Percentiles rank a stretch among this genome's conserved stretches.
Conservation (phyloP, 2,797 vertebrate species). For the Antennarius maculatus region DNA sequence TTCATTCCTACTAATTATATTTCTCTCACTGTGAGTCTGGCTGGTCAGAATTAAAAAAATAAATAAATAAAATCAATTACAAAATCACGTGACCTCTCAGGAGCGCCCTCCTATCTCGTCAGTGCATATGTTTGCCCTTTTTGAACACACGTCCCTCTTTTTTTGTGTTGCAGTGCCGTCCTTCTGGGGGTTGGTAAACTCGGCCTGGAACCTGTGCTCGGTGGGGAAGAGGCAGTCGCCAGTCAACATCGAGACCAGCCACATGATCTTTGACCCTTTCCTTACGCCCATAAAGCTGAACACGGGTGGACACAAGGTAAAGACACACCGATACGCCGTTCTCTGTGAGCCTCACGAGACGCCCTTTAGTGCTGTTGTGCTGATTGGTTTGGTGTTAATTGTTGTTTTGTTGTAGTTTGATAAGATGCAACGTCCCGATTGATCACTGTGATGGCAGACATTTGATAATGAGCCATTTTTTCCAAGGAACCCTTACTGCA, state of each 20-base stretch:
- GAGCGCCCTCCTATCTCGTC: slow-evolving; percentile 22
- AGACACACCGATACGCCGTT: neutral
- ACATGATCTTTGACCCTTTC: slow-evolving; percentile 99
- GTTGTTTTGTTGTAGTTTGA: slow-evolving; percentile 23
- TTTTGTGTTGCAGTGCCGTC: slow-evolving; percentile 89
- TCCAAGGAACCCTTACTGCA: slow-evolving; percentile 17
- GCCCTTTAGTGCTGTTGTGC: slow-evolving; percentile 8
- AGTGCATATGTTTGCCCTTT: slow-evolving; percentile 20
- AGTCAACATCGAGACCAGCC: slow-evolving; percentile 98
- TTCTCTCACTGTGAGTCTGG: slow-evolving; percentile 20
- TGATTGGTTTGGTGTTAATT: slow-evolving; percentile 16
- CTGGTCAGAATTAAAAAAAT: neutral
- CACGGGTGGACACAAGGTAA: slow-evolving; percentile 96
- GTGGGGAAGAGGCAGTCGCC: slow-evolving; percentile 98
- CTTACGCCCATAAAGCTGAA: slow-evolving; percentile 95
- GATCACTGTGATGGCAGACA: slow-evolving; percentile 43
- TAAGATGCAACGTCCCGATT: slow-evolving; percentile 34
- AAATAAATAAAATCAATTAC: neutral
- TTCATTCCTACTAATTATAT: slow-evolving; percentile 28
- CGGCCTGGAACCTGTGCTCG: slow-evolving; percentile 98
- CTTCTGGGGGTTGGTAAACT: slow-evolving; percentile 99
- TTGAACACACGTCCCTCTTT: slow-evolving; percentile 23
- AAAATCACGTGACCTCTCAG: slow-evolving; percentile 14
- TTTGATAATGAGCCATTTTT: slow-evolving; percentile 35
- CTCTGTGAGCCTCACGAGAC: neutral